Conservation (phyloP, 1,140 invertebrate species). For the Calycopis cecrops region DNA sequence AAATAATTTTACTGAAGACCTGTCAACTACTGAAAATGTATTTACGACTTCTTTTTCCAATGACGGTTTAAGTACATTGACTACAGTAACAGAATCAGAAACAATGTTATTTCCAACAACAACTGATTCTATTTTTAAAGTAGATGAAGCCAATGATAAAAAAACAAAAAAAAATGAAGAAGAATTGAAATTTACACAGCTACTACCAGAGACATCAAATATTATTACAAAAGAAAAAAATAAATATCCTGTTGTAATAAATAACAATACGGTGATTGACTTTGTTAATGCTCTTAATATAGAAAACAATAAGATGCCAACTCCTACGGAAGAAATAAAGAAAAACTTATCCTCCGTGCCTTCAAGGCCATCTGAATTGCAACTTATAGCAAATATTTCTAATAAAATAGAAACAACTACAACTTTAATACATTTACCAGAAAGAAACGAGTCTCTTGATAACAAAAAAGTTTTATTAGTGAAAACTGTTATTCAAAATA, state of each 20-base stretch:
- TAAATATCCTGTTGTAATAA: background rate
- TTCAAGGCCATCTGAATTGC: background rate
- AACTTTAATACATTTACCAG: background rate
- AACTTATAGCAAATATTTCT: background rate
- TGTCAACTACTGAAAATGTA: constrained; percentile 16
- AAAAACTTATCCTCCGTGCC: background rate
- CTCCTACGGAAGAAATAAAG: constrained; percentile 22
- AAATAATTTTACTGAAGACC: constrained; percentile 18
- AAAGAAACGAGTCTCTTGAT: too few relatives aligned
- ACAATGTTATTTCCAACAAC: constrained; percentile 5
- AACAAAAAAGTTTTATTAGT: background rate
- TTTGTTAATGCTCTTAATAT: constrained; percentile 15
- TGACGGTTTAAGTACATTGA: constrained; percentile 15
- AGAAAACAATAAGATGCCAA: background rate
- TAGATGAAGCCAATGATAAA: background rate
- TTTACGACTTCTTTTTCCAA: constrained; percentile 15
- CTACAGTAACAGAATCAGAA: constrained; percentile 11
- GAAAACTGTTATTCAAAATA: background rate
- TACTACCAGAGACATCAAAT: constrained; percentile 10
- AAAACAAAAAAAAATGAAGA: constrained; percentile 11
- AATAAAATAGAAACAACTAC: constrained; percentile 1
- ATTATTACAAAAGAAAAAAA: background rate
- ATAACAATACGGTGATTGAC: constrained; percentile 12
- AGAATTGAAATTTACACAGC: background rate
- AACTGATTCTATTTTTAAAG: constrained; percentile 11